phyloP scores from a whole-genome alignment of 2,797 vertebrate genomes.

The Trachops cirrhosus region DNA sequence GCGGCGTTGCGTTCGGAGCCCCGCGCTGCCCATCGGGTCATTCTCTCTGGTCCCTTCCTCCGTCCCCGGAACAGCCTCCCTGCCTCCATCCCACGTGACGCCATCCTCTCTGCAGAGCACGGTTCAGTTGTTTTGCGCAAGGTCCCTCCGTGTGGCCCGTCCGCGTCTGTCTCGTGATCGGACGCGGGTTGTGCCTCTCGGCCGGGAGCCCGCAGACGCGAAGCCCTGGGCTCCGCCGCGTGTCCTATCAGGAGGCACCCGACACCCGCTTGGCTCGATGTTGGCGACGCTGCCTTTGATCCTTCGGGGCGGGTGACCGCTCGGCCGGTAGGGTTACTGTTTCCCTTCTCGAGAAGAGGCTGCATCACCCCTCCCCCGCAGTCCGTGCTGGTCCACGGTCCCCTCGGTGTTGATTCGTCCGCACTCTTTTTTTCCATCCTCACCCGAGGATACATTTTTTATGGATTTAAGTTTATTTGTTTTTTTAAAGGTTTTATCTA shows the following conservation, averaged over 20 bases:
- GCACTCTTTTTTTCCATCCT: background rate
- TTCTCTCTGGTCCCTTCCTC: rapidly evolving
- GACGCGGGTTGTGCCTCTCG: rapidly evolving
- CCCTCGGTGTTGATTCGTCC: rapidly evolving
- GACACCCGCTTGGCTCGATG: rapidly evolving
- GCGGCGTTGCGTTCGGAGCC: rapidly evolving
- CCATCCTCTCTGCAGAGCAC: rapidly evolving
- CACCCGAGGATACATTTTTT: background rate
- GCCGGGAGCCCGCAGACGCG: rapidly evolving
- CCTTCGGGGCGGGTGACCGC: rapidly evolving
- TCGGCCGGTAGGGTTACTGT: background rate
- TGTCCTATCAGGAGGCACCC: rapidly evolving
- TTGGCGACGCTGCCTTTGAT: rapidly evolving
- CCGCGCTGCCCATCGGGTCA: rapidly evolving
- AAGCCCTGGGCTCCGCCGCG: rapidly evolving
- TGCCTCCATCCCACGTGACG: rapidly evolving
- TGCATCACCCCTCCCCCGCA: rapidly evolving
- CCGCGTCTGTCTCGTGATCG: rapidly evolving
- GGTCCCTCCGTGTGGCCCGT: background rate
- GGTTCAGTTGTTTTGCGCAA: rapidly evolving
- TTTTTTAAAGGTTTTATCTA: no score
- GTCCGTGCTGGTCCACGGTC: rapidly evolving
- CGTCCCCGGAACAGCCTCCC: background rate
- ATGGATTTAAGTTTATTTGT: background rate
- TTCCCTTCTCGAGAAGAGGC: background rate